Evolutionary conservation across 2,797 vertebrate species (phyloP).

Genomic region (Pachyuromys duprasi): DNA sequence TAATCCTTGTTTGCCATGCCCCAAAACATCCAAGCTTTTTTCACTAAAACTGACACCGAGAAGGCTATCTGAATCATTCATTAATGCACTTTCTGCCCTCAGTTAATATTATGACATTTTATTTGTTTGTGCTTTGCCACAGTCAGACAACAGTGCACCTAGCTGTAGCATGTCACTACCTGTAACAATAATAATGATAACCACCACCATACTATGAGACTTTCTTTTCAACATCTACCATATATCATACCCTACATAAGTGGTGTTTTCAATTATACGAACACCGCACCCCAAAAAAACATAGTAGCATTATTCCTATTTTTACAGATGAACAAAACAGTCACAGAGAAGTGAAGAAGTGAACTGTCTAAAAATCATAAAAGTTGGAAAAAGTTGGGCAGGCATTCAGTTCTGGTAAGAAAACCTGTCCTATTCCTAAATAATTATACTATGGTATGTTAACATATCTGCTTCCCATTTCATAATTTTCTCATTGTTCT

Average conservation of each 20-base stretch:
- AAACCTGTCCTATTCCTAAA: background rate
- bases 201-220: background rate
- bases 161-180: background rate
- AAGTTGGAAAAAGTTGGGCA: background rate
- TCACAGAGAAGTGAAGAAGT: background rate
- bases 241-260: background rate
- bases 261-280: slow-evolving; percentile 21
- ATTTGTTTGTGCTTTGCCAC: slow-evolving; percentile 39
- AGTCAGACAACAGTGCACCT: background rate
- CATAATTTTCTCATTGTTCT: slow-evolving; percentile 18
- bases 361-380: background rate
- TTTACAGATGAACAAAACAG: slow-evolving; percentile 43
- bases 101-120: background rate
- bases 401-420: slow-evolving; percentile 1
- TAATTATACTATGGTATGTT: background rate
- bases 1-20: background rate
- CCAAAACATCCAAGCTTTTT: background rate
- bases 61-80: background rate
- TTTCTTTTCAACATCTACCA: slow-evolving; percentile 15
- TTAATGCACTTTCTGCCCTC: slow-evolving; percentile 5
- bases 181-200: slow-evolving; percentile 29
- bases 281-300: background rate
- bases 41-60: slow-evolving; percentile 47
- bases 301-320: background rate
- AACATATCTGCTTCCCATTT: background rate